These are phyloP conservation scores for Osmoderma eremita DNA, from an alignment of 2,888 invertebrate species.

Conservation along the genomic window DNA sequence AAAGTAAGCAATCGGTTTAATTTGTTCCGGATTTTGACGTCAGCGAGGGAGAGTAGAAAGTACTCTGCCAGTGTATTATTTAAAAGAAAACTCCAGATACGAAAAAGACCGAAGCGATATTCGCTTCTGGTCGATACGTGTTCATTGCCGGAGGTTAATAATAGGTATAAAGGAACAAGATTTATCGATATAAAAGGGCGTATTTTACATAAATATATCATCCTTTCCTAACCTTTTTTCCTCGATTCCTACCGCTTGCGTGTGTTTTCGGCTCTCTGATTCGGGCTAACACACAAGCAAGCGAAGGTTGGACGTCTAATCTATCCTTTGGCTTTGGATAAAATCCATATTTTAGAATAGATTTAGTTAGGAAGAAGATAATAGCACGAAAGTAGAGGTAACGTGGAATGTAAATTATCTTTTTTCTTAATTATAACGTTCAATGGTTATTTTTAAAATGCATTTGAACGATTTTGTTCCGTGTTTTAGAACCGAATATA, in stretches of 20 bases:
- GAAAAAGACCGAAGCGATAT: neutral
- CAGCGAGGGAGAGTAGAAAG: neutral
- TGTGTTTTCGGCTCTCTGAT: too few relatives aligned
- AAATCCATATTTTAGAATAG: neutral
- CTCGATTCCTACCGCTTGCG: slow-evolving; percentile 7
- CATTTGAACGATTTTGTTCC: too few relatives aligned
- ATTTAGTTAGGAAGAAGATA: neutral
- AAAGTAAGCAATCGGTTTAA: neutral
- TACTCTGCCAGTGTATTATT: slow-evolving; percentile 9
- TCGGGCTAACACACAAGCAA: too few relatives aligned
- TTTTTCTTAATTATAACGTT: too few relatives aligned
- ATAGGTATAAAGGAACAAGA: slow-evolving; percentile 35
- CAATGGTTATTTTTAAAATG: too few relatives aligned
- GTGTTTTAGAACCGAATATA: too few relatives aligned
- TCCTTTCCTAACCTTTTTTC: slow-evolving; percentile 15
- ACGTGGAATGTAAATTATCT: too few relatives aligned
- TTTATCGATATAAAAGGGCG: slow-evolving; percentile 32
- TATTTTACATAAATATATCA: slow-evolving; percentile 35
- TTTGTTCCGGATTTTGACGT: neutral
- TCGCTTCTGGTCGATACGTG: slow-evolving; percentile 23
- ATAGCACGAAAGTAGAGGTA: neutral
- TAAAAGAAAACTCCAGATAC: slow-evolving; percentile 18
- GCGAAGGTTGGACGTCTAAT: too few relatives aligned
- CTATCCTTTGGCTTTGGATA: neutral
- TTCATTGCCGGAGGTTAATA: slow-evolving; percentile 32